A percentile compares a stretch with the other conserved stretches of the same genome.
Evolutionary conservation across 1,140 invertebrate genomes (phyloP).

Genomic region (Acromyrmex heyeri): DNA sequence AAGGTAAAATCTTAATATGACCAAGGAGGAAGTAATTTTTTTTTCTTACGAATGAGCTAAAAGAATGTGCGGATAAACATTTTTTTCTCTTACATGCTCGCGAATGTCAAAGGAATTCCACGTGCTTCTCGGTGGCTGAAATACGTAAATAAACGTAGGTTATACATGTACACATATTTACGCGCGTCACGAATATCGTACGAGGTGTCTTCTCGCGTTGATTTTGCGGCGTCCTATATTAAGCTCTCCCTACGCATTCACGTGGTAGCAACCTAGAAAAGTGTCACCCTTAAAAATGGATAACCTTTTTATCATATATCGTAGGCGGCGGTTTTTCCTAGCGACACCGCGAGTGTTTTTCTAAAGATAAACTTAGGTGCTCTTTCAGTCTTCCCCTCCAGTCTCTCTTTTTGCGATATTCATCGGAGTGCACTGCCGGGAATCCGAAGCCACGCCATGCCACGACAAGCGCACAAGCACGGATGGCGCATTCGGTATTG

Average conservation of each 20-base stretch:
- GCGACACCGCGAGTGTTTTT: background rate
- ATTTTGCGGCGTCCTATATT: constrained; percentile 27
- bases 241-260: constrained; percentile 14
- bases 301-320: background rate
- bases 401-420: constrained; percentile 18
- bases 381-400: background rate
- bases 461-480: too few relatives aligned
- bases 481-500: background rate
- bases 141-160: background rate
- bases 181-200: constrained; percentile 11
- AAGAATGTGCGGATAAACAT: background rate
- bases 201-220: background rate
- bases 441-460: background rate
- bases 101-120: background rate
- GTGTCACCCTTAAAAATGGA: constrained; percentile 18
- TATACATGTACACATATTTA: background rate
- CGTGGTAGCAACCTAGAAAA: constrained; percentile 7
- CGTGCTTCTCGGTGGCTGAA: background rate
- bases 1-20: too few relatives aligned
- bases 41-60: background rate
- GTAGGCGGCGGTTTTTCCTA: constrained; percentile 31
- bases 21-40: background rate
- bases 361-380: constrained; percentile 15
- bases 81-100: background rate
- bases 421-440: constrained; percentile 18